Conservation (phyloP, 92 coral and sea anemone species). For the Palythoa grandiflora region DNA sequence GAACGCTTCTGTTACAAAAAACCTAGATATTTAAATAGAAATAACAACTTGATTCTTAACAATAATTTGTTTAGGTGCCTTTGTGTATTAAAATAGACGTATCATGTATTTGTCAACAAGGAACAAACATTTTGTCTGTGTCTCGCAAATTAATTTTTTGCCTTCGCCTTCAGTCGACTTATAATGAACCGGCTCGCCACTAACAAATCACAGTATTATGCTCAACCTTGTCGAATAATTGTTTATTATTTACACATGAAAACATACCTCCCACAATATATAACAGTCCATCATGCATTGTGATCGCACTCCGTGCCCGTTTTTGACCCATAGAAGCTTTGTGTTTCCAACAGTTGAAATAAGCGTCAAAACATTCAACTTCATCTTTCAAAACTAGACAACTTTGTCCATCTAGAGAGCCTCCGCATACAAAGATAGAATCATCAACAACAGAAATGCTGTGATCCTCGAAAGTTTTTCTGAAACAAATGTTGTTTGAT, state of each 20-base stretch:
- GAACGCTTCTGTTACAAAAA: no score
- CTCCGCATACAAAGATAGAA: constrained; percentile 78
- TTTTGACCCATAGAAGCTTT: constrained; percentile 77
- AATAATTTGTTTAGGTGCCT: no score
- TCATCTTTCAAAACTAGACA: constrained; percentile 75
- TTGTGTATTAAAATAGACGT: no score
- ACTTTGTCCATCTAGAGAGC: constrained; percentile 84
- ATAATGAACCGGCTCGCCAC: no score
- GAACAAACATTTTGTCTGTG: no score
- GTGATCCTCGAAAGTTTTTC: constrained; percentile 75
- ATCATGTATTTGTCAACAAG: no score
- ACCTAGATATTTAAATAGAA: no score
- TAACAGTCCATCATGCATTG: constrained; percentile 62
- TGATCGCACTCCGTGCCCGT: constrained; percentile 76
- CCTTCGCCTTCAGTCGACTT: no score
- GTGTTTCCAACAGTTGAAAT: constrained; percentile 70
- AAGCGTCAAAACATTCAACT: constrained; percentile 78
- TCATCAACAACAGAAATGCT: constrained; percentile 74
- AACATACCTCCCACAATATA: constrained; percentile 67
- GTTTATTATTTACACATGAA: not conserved
- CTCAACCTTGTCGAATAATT: no score
- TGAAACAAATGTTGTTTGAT: not conserved
- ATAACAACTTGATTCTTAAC: no score
- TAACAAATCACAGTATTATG: no score
- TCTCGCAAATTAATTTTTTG: no score